Evolutionary conservation across 2,797 vertebrate genomes (phyloP).

Genomic region (Stomatorhinus walkeri): DNA sequence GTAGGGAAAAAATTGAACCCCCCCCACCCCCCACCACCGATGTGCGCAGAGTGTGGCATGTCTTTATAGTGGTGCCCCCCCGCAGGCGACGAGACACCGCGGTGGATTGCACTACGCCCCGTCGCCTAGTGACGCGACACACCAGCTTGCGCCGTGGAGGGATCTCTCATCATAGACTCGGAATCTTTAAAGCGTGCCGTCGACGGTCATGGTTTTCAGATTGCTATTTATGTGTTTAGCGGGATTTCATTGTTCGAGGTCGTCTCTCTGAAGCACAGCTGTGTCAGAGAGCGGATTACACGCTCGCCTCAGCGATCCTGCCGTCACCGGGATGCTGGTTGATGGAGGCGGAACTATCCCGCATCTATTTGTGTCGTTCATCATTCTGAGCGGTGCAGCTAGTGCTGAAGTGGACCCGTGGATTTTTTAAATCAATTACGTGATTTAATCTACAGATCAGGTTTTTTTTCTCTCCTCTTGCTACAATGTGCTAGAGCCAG

Average conservation of each 20-base stretch:
- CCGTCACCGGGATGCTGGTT: neutral
- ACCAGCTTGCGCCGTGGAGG: neutral
- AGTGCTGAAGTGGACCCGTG: neutral
- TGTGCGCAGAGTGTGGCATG: neutral
- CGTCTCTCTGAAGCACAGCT: neutral
- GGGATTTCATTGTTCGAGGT: neutral
- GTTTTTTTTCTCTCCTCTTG: neutral
- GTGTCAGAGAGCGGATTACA: neutral
- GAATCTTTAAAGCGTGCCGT: neutral
- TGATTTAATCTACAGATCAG: neutral
- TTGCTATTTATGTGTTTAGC: neutral
- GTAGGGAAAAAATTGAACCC: neutral
- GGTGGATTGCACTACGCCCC: neutral
- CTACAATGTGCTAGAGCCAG: neutral
- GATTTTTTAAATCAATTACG: neutral
- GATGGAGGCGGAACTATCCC: neutral
- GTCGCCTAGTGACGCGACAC: neutral
- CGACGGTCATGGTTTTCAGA: neutral
- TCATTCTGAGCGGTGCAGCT: neutral
- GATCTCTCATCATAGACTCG: neutral
- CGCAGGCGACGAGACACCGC: neutral
- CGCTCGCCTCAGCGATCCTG: neutral
- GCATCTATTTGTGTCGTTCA: neutral
- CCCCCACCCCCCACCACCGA: neutral
- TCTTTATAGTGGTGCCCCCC: neutral